These are phyloP conservation scores for Aphelenchoides bicaudatus DNA, from an alignment of 2,888 invertebrate genomes.

Conservation along the genomic window DNA sequence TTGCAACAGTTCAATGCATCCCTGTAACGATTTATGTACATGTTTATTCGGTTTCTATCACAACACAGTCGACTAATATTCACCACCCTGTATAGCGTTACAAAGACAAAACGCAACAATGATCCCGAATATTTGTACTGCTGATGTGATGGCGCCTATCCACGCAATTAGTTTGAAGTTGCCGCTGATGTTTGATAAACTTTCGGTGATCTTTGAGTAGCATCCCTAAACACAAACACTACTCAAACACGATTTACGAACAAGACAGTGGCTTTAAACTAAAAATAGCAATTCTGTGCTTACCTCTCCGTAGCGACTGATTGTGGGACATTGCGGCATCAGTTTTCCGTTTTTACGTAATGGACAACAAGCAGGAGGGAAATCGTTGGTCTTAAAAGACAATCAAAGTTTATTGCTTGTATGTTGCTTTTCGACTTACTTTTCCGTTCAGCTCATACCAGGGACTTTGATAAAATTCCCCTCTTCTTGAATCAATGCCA, in stretches of 20 bases:
- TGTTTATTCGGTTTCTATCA: no score
- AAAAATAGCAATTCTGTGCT: no score
- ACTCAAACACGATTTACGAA: conserved; percentile 16
- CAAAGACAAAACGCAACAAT: conserved; percentile 59
- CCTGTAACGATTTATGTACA: conserved; percentile 23
- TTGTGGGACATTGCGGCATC: conserved; percentile 44
- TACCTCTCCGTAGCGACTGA: conserved; percentile 52
- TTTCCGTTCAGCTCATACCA: conserved; percentile 50
- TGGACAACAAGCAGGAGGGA: conserved; percentile 59
- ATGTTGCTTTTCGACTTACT: no score
- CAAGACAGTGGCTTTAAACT: conserved; percentile 11
- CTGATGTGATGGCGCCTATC: conserved; percentile 54
- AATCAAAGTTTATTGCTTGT: no score
- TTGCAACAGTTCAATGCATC: conserved; percentile 32
- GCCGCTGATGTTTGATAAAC: conserved; percentile 50
- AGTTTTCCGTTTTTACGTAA: conserved; percentile 46
- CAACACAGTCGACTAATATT: no score
- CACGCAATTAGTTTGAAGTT: conserved; percentile 59
- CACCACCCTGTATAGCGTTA: conserved; percentile 56
- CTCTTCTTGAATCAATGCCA: conserved; percentile 57
- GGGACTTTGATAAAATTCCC: conserved; percentile 52
- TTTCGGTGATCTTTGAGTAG: conserved; percentile 52
- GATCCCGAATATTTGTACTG: conserved; percentile 59
- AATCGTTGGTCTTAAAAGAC: conserved; percentile 42
- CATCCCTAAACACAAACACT: conserved; percentile 43